Conservation (phyloP, 2,113 vertebrate genomes). For the Capreolus pygargus region DNA sequence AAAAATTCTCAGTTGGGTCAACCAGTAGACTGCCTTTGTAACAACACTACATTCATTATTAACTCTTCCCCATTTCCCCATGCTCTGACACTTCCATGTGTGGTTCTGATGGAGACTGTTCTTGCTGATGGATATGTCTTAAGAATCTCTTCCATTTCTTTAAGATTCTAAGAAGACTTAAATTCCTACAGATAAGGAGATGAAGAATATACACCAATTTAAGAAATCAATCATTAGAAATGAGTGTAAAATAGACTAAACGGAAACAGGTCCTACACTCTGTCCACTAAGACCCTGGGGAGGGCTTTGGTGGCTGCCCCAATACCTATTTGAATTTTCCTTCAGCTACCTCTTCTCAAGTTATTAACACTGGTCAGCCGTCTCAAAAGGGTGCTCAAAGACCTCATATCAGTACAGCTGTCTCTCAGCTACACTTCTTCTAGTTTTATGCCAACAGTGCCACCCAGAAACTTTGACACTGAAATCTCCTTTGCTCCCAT, state of each 20-base stretch:
- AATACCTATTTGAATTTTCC: background rate
- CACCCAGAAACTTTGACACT: background rate
- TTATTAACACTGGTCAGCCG: background rate
- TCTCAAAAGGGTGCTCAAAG: background rate
- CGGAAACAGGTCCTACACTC: background rate
- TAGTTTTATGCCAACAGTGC: background rate
- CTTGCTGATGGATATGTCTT: background rate
- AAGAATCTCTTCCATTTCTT: background rate
- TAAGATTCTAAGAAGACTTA: background rate
- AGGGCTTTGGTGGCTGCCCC: background rate
- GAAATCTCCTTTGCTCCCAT: background rate
- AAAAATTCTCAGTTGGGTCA: background rate
- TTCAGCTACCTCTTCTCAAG: background rate
- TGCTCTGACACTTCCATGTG: background rate
- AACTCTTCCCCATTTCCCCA: background rate
- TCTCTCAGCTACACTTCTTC: background rate
- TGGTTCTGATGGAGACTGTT: background rate
- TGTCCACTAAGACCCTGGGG: background rate
- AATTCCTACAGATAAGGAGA: background rate
- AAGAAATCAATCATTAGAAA: conserved; percentile 18
- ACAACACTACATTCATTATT: background rate
- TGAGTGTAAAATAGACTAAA: background rate
- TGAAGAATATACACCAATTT: background rate
- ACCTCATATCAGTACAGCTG: background rate
- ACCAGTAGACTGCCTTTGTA: background rate